Base-by-base conservation (phyloP, 2,888 invertebrate species). In the Neoitamus cyanurus region DNA sequence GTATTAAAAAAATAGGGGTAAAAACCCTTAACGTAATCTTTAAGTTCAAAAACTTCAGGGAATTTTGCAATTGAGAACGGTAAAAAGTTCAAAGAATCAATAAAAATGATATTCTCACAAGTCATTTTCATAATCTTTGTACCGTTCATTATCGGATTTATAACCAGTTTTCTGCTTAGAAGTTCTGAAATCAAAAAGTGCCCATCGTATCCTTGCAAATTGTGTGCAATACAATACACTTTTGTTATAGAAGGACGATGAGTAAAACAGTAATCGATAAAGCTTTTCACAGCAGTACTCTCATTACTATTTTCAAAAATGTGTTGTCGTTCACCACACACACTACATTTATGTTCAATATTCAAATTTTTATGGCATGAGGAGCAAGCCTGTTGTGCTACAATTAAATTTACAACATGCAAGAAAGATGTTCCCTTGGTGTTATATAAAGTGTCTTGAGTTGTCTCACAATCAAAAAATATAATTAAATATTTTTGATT, bases 1-100 rank as follows among this genome's bases (percentile, higher is more conserved):
- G 58, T 84, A 15, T 77, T 77, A 68, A 84, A 84, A 46, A 58
- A 84, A 77, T 77, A 77, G 15, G 84, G 58, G 36, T 77, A 84
- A 36, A 30, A 84, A 13, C 75, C 84, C 20, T 84, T 77, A 48
- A 36, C 37, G 31, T 72, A 46, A 36, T 72, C 46, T 83, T 70
- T 28, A 72, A 75, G 75, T 13, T 77, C 58, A 68, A 84, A 84
- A 48, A 84, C 77, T 15, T 84, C 28, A 11, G 84, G 84, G 28
- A 84, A 84, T 58, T 83, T 42, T 34, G 73, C 36, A 46, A 73
- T 36, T 11, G 83, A 28, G 20, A 83, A 42, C 73, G 83, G 20
- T 48, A 84, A 42, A 77, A 46, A 84, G 28, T 84, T 77, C 31
- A 84, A 77, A 46, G 30, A 30, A 69, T 69, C 30, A 77, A 83